These are phyloP conservation scores for Novumbra hubbsi DNA, from an alignment of 2,797 vertebrate genomes.

Conservation along the genomic window DNA sequence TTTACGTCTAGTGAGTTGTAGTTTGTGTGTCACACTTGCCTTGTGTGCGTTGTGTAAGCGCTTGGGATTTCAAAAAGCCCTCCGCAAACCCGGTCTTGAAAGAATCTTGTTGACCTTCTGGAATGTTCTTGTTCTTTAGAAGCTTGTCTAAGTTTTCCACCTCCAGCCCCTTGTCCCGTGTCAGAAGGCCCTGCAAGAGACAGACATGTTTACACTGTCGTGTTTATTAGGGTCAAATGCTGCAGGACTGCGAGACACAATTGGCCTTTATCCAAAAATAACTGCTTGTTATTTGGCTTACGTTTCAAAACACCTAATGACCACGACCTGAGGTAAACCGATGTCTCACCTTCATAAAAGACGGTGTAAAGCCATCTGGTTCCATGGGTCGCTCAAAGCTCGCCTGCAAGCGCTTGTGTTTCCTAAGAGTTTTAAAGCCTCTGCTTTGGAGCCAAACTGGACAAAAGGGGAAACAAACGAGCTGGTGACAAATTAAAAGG, in stretches of 20 bases:
- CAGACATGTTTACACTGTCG: not conserved
- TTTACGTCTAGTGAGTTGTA: not conserved
- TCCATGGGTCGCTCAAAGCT: constrained; percentile 77
- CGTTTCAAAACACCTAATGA: not conserved
- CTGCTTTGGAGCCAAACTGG: constrained; percentile 82
- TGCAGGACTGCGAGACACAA: not conserved
- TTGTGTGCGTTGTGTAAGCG: constrained; percentile 89
- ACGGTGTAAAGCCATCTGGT: constrained; percentile 80
- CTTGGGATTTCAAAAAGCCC: constrained; percentile 94
- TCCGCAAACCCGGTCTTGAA: constrained; percentile 97
- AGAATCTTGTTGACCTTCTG: constrained; percentile 88
- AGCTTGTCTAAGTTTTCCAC: constrained; percentile 87
- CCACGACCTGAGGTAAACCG: not conserved
- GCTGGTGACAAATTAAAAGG: not conserved
- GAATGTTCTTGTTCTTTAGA: constrained; percentile 88
- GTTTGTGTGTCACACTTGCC: constrained; percentile 60
- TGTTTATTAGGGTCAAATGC: not conserved
- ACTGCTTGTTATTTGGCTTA: not conserved
- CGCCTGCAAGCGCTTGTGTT: constrained; percentile 82
- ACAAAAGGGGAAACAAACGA: constrained; percentile 4
- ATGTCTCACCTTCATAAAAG: constrained; percentile 86
- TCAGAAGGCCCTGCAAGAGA: constrained; percentile 81
- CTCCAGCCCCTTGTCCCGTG: constrained; percentile 82
- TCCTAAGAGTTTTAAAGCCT: constrained; percentile 93
- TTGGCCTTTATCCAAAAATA: not conserved